Percentiles rank a stretch among this genome's conserved stretches.
Conservation (phyloP, 2,113 vertebrate genomes). For the Ivindomyrus marchei region DNA sequence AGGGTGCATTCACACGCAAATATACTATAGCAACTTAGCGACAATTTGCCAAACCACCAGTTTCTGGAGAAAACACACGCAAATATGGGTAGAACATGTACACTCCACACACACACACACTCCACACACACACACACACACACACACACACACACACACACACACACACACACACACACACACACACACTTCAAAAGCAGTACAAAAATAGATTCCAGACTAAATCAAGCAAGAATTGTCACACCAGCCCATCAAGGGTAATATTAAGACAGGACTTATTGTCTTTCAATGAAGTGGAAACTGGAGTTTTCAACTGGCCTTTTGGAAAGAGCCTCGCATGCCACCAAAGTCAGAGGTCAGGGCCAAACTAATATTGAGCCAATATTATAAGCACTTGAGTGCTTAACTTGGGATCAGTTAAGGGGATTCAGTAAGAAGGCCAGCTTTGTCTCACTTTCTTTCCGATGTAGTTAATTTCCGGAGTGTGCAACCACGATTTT, state of each 20-base stretch:
- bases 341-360: not conserved
- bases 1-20: not conserved
- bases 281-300: not conserved
- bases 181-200: not conserved
- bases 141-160: not conserved
- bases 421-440: not conserved
- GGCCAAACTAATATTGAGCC: not conserved
- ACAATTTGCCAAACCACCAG: not conserved
- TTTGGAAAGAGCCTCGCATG: not conserved
- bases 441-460: not conserved
- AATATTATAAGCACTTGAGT: not conserved
- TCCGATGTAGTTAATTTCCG: not conserved
- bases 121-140: not conserved
- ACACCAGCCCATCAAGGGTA: not conserved
- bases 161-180: not conserved
- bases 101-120: not conserved
- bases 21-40: not conserved
- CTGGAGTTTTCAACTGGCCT: not conserved
- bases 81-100: not conserved
- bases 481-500: not conserved
- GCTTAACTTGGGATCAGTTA: not conserved
- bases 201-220: not conserved
- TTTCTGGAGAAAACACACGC: not conserved
- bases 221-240: not conserved
- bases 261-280: not conserved